Evolutionary conservation across 2,888 invertebrate genomes (phyloP).

Genomic region (Hyalella azteca): DNA sequence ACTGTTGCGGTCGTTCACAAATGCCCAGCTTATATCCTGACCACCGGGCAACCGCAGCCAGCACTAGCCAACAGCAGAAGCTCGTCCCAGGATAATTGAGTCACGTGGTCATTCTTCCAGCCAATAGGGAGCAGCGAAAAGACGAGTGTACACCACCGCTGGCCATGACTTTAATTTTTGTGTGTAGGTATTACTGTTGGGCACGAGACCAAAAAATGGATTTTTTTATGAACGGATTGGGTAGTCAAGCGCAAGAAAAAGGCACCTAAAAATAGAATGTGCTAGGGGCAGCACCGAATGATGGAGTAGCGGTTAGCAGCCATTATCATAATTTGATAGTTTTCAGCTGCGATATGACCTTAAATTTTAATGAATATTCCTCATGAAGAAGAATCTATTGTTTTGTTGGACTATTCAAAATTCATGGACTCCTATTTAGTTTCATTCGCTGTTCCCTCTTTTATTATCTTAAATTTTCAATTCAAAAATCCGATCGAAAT

Average conservation of each 20-base stretch:
- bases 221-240: background rate
- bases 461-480: too few relatives aligned
- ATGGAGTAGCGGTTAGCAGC: background rate
- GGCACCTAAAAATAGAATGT: background rate
- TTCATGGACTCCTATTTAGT: too few relatives aligned
- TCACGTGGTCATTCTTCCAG: background rate
- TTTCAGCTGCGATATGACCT: too few relatives aligned
- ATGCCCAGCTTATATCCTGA: slow-evolving; percentile 23
- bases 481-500: too few relatives aligned
- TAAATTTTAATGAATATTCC: too few relatives aligned
- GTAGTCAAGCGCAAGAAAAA: slow-evolving; percentile 17
- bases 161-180: background rate
- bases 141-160: background rate
- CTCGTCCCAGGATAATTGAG: slow-evolving; percentile 27
- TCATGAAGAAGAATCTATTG: too few relatives aligned
- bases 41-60: background rate
- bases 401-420: too few relatives aligned
- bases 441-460: too few relatives aligned
- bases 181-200: slow-evolving; percentile 11
- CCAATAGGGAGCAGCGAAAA: background rate
- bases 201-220: slow-evolving; percentile 31
- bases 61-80: slow-evolving; percentile 9
- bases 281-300: background rate
- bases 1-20: background rate
- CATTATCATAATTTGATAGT: slow-evolving; percentile 1